Conservation (phyloP, 92 coral and sea anemone species). For the Phymanthus crucifer region DNA sequence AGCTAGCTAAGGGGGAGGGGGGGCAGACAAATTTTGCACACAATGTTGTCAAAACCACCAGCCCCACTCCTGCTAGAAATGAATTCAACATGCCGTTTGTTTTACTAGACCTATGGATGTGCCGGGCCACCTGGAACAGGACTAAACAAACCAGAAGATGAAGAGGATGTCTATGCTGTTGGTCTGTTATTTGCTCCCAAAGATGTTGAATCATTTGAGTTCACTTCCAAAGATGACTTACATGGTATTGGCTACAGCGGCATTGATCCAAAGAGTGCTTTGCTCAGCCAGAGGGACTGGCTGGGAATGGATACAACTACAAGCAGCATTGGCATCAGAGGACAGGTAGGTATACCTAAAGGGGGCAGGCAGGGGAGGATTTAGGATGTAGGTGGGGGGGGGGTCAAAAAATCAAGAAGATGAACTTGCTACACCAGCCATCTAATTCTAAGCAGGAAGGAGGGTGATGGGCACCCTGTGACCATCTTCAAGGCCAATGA, state of each 20-base stretch:
- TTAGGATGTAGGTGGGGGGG: too few relatives aligned
- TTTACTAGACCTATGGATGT: slow-evolving; percentile 85
- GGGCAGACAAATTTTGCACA: too few relatives aligned
- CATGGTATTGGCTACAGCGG: slow-evolving; percentile 97
- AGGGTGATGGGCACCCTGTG: too few relatives aligned
- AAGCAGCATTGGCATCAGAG: slow-evolving; percentile 71
- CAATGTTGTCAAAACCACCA: too few relatives aligned
- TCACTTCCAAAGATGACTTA: slow-evolving; percentile 79
- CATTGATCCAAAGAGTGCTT: slow-evolving; percentile 68
- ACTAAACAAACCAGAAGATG: slow-evolving; percentile 44
- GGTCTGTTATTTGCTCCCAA: slow-evolving; percentile 98
- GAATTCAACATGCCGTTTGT: not conserved
- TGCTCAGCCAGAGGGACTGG: slow-evolving; percentile 40
- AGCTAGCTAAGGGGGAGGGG: too few relatives aligned
- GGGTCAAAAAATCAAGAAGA: too few relatives aligned
- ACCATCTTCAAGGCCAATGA: not conserved
- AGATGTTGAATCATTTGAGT: slow-evolving; percentile 72
- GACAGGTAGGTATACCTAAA: slow-evolving; percentile 61
- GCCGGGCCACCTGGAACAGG: slow-evolving; percentile 44
- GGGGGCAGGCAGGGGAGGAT: too few relatives aligned
- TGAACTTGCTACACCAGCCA: too few relatives aligned
- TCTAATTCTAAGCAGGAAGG: too few relatives aligned
- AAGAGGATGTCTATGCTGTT: slow-evolving; percentile 85
- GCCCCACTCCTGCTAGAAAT: too few relatives aligned
- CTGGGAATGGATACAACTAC: slow-evolving; percentile 46